Evolutionary conservation across 1,140 invertebrate genomes (phyloP), one percentile per base, ranked within the genome.

Genomic region (Drosophila baimaii): DNA sequence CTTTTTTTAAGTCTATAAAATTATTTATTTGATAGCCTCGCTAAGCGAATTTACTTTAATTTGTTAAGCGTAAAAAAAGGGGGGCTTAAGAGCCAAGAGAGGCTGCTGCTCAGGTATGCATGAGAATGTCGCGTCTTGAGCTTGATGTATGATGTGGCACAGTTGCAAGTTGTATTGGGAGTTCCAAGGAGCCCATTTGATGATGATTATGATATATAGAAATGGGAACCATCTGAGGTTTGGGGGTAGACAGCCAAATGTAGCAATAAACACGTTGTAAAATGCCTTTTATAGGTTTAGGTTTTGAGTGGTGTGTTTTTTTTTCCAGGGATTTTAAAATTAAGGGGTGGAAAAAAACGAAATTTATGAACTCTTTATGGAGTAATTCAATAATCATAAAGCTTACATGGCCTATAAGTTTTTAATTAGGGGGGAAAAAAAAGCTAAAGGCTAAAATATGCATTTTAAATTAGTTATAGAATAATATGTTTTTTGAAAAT

Each of bases 31-130:
- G 65, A 86, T 82, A 76, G 71, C 29, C 54, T 29, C 35, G 79
- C 74, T 80, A 80, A 83, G 81, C 84, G 84, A 83, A 74, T 88
- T 75, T 89, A 83, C 83, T 88, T 88, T 84, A 88, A 88, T 89
- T 88, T 84, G 68, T 77, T 49, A 39, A 62, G 65, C 57, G 68
- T 58, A 64, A 41, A 43, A 56, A 54, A 66, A 52, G 33, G 49
- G 33, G 41, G 35, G 39, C 37, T 13, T 21, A 35, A 43, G 31
- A n/a, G 27, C 17, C n/a, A n/a, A n/a, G n/a, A n/a, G 25, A 2
- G 62, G 15, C 9, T 12, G 31, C 83, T 89, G 68, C 71, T 88
- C 80, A 88, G 83, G 41, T 88, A 88, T 88, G 83, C 83, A 89
- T 84, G 83, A 80, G 69, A 31, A 61, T 43, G 49, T 49, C 41